Conservation (phyloP, 1,140 invertebrate species). For the Trichonephila clavipes region DNA sequence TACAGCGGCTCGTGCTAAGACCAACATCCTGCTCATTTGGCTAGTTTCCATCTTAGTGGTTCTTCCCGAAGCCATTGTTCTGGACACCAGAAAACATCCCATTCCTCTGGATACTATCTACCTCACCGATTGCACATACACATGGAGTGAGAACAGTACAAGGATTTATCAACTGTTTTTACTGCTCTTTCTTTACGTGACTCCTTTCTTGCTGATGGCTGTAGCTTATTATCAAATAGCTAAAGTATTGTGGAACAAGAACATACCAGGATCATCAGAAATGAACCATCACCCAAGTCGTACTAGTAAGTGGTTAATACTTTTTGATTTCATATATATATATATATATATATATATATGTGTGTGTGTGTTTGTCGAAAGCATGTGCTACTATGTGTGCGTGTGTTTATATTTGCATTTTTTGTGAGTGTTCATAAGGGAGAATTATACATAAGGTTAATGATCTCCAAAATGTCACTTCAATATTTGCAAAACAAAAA, state of each 20-base stretch:
- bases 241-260: slow-evolving; percentile 72
- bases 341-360: not conserved
- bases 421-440: too few species aligned
- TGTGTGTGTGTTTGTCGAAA: too few species aligned
- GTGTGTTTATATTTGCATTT: too few species aligned
- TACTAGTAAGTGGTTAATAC: not conserved
- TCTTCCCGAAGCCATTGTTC: slow-evolving; percentile 83
- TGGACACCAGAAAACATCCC: slow-evolving; percentile 83
- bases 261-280: slow-evolving; percentile 69
- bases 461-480: too few species aligned
- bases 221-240: slow-evolving; percentile 70
- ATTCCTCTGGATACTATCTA: slow-evolving; percentile 83
- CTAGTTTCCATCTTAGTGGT: slow-evolving; percentile 86
- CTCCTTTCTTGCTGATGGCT: slow-evolving; percentile 71
- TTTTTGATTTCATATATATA: not conserved
- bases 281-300: slow-evolving; percentile 55
- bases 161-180: slow-evolving; percentile 76
- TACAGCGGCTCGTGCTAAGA: slow-evolving; percentile 89
- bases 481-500: too few species aligned
- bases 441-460: too few species aligned
- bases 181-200: slow-evolving; percentile 61
- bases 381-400: too few species aligned
- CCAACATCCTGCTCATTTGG: slow-evolving; percentile 92
- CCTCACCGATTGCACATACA: slow-evolving; percentile 87
- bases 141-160: slow-evolving; percentile 84